A percentile compares a stretch with the other conserved stretches of the same genome.
phyloP scores from a whole-genome alignment of 1,140 invertebrate species.

The Nymphalis io region DNA sequence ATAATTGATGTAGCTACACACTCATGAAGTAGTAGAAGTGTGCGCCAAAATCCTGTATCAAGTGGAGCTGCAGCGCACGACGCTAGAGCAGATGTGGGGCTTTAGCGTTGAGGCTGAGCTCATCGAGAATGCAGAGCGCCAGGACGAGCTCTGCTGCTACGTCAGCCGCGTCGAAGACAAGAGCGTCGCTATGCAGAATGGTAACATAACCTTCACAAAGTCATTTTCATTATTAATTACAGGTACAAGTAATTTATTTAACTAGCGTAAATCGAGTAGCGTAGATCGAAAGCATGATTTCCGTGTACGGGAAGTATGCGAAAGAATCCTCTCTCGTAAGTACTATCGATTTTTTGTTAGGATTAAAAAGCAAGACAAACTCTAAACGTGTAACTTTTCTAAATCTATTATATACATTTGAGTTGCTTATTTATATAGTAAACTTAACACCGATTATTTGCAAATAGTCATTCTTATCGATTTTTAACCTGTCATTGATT shows the following conservation, averaged over 20 bases:
- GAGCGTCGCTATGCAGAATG: constrained; percentile 96
- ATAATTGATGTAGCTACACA: constrained; percentile 86
- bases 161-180: constrained; percentile 97
- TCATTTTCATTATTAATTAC: neutral
- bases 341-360: too few species aligned
- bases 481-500: too few species aligned
- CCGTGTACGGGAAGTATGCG: too few species aligned
- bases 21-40: constrained; percentile 97
- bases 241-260: neutral
- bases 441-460: too few species aligned
- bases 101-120: constrained; percentile 98
- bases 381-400: too few species aligned
- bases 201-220: constrained; percentile 78
- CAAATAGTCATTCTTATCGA: too few species aligned
- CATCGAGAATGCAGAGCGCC: constrained; percentile 96
- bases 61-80: constrained; percentile 93
- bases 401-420: too few species aligned
- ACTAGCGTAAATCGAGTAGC: too few species aligned
- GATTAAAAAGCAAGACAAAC: too few species aligned
- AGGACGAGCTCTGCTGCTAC: constrained; percentile 98
- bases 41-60: constrained; percentile 98
- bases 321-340: too few species aligned
- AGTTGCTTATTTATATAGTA: too few species aligned
- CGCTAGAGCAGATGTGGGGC: constrained; percentile 97
- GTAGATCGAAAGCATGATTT: too few species aligned